Evolutionary conservation across 2,888 invertebrate genomes (phyloP).

Genomic region (Drosophila setosimentum): DNA sequence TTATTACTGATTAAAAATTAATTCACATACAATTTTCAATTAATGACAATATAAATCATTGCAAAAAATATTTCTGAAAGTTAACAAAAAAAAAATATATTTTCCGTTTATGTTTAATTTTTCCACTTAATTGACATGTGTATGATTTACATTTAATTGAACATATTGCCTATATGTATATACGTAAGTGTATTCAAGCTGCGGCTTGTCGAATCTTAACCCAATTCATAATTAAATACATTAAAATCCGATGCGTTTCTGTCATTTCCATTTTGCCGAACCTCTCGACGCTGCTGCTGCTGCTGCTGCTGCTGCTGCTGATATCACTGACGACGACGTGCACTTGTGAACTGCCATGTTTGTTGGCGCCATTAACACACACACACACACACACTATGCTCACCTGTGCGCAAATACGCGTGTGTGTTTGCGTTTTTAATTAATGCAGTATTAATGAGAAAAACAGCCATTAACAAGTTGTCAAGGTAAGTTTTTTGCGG

Average conservation of each 20-base stretch:
- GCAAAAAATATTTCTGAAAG: background rate
- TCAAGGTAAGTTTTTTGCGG: slow-evolving; percentile 83
- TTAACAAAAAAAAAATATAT: background rate
- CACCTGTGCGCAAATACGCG: slow-evolving; percentile 14
- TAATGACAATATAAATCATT: background rate
- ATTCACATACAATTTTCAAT: background rate
- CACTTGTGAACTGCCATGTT: slow-evolving; percentile 73
- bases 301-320: slow-evolving; percentile 19
- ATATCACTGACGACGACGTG: slow-evolving; percentile 39
- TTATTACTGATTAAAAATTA: background rate
- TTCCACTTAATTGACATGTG: background rate
- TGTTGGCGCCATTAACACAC: slow-evolving; percentile 56
- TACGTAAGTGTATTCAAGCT: slow-evolving; percentile 8
- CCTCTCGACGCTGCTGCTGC: slow-evolving; percentile 22
- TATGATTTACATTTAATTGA: background rate
- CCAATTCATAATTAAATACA: slow-evolving; percentile 31
- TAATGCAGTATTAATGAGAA: slow-evolving; percentile 85
- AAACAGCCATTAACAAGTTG: slow-evolving; percentile 85
- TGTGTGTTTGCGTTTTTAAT: slow-evolving; percentile 70
- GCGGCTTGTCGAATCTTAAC: slow-evolving; percentile 3
- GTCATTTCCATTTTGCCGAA: slow-evolving; percentile 17
- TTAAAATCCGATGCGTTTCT: slow-evolving; percentile 46
- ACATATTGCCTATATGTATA: background rate
- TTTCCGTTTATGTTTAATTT: background rate
- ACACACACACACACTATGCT: slow-evolving; percentile 17